Evolutionary conservation across 2,888 invertebrate species (phyloP), one percentile per base, ranked within the genome.

Genomic region (Noctua janthina): DNA sequence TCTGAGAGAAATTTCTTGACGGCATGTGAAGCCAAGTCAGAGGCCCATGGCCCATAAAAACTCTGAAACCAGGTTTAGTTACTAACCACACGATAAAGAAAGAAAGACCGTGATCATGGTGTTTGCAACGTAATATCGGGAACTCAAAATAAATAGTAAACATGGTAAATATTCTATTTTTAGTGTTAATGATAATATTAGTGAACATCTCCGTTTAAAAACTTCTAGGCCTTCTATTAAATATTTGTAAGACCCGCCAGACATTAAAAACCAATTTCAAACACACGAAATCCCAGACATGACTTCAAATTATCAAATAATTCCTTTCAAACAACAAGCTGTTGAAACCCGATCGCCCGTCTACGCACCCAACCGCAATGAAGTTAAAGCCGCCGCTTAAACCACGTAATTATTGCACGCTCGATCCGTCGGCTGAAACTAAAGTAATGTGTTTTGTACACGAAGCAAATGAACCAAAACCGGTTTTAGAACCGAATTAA

Each of bases 331-430:
- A 71, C 15, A 71, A 20, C 13, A 67, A 71, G 20, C n/a, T 62
- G 56, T 76, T 46, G 64, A 69, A 64, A 82, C 15, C 29, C 29
- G 4, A 81, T 88, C 88, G 91, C 91, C 73, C 90, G 93, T 94
- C 87, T 93, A 87, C 74, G 15, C 46, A 67, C 39, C 0, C 54
- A 90, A 90, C 92, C 91, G 90, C 93, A 93, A 91, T 92, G 88
- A 89, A 92, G 92, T 92, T 95, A 93, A 95, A 95, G 94, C 90
- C 91, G 88, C 92, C 92, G 93, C 92, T 90, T 92, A 92, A 93
- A 94, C 95, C 95, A 92, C 94, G 90, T 93, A 94, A 96, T 96
- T 95, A 95, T 94, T 91, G 91, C 92, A 87, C 78, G 92, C 94
- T 91, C 92, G 91, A 93, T 93, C 93, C 91, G 91, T 93, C 91